Evolutionary conservation across 2,888 invertebrate species (phyloP).

Genomic region (Slavum lentiscoides): DNA sequence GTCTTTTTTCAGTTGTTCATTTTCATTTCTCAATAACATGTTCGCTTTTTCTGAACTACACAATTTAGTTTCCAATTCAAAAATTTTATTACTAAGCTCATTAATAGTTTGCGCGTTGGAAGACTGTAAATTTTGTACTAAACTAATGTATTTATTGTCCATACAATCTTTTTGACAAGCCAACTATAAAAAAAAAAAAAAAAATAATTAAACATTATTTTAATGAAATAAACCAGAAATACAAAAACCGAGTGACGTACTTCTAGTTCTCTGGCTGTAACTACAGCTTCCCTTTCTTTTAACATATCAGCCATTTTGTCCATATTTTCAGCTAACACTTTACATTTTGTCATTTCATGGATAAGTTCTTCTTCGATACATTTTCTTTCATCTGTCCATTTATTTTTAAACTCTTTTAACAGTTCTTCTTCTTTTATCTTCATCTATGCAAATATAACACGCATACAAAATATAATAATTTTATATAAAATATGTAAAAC

Average conservation of each 20-base stretch:
- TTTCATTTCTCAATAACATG: slow-evolving; percentile 25
- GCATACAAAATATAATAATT: not conserved
- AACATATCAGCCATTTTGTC: slow-evolving; percentile 22
- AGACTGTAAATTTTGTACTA: slow-evolving; percentile 21
- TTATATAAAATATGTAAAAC: not conserved
- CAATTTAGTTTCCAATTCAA: slow-evolving; percentile 24
- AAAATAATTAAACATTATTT: not conserved
- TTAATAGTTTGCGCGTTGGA: slow-evolving; percentile 1
- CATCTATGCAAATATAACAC: slow-evolving; percentile 14
- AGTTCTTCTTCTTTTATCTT: slow-evolving; percentile 33
- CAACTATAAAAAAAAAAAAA: not conserved
- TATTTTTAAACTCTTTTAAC: slow-evolving; percentile 33
- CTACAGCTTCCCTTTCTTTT: slow-evolving; percentile 17
- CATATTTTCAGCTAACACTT: slow-evolving; percentile 14
- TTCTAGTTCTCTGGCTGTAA: slow-evolving; percentile 37
- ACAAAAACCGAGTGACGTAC: not conserved
- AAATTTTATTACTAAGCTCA: slow-evolving; percentile 2
- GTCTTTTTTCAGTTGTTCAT: slow-evolving; percentile 10
- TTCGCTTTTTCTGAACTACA: slow-evolving; percentile 1
- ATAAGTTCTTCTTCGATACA: slow-evolving; percentile 33
- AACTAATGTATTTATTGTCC: slow-evolving; percentile 6
- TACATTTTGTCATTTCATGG: slow-evolving; percentile 15
- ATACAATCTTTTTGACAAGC: not conserved
- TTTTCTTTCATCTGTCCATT: slow-evolving; percentile 32
- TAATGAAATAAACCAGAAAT: not conserved